A percentile compares a stretch with the other conserved stretches of the same genome.
Conservation (phyloP, 2,888 invertebrate genomes). For the Drosophila gaucha region DNA sequence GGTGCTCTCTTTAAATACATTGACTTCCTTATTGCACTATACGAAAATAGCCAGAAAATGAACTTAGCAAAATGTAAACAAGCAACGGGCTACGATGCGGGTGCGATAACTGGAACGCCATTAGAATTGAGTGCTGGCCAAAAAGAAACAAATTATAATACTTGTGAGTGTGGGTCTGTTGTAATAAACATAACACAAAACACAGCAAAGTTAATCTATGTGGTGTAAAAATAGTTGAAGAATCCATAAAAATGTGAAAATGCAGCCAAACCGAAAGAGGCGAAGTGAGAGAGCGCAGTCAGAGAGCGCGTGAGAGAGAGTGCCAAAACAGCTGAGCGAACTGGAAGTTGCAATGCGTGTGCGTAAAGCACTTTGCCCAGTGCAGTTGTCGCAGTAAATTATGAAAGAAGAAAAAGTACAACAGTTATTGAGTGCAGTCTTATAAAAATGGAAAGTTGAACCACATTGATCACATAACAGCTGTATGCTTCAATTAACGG, state of each 20-base stretch:
- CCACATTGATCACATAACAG: constrained; percentile 26
- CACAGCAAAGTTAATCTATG: constrained; percentile 26
- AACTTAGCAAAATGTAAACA: constrained; percentile 44
- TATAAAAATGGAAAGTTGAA: constrained; percentile 71
- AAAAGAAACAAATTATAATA: constrained; percentile 50
- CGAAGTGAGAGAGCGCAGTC: constrained; percentile 2
- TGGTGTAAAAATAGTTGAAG: constrained; percentile 73
- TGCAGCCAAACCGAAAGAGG: constrained; percentile 39
- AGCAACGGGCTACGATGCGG: constrained; percentile 8
- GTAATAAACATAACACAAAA: constrained; percentile 51
- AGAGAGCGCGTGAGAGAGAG: constrained; percentile 27
- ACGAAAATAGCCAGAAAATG: constrained; percentile 44
- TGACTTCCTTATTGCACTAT: constrained; percentile 44
- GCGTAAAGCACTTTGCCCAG: constrained; percentile 51
- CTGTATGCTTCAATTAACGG: constrained; percentile 52
- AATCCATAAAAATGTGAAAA: constrained; percentile 77
- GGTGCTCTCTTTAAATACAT: constrained; percentile 14
- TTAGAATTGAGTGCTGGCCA: constrained; percentile 35
- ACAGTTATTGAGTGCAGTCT: constrained; percentile 40
- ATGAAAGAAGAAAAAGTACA: constrained; percentile 1
- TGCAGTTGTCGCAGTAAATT: constrained; percentile 27
- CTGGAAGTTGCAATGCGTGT: constrained; percentile 43
- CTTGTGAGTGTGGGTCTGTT: constrained; percentile 10
- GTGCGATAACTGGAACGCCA: constrained; percentile 35
- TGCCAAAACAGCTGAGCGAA: constrained; percentile 44